Evolutionary conservation across 2,113 vertebrate species (phyloP).

Genomic region (Neomonachus schauinslandi): DNA sequence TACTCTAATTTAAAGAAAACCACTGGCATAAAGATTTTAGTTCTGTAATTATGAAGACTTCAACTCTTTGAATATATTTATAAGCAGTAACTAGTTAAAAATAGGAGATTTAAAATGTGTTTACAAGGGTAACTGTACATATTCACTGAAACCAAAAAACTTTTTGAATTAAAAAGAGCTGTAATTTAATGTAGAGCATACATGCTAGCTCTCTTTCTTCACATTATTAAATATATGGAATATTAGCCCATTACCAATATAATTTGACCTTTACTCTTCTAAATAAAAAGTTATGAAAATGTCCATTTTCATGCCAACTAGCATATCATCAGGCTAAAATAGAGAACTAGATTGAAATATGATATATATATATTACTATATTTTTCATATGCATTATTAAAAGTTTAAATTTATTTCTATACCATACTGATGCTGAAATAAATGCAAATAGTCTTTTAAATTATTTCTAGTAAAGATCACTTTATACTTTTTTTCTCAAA

Average conservation of each 20-base stretch:
- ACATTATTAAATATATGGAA: background rate
- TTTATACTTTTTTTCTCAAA: background rate
- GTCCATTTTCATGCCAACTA: background rate
- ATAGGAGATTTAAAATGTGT: background rate
- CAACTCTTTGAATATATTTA: background rate
- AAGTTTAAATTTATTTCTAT: background rate
- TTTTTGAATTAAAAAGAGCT: background rate
- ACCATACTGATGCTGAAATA: background rate
- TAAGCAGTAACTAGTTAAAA: background rate
- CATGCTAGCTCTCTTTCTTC: background rate
- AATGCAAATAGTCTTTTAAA: background rate
- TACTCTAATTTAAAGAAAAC: background rate
- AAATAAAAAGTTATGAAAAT: conserved; percentile 1
- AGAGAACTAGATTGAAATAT: background rate
- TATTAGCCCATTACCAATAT: background rate
- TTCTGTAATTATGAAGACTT: background rate
- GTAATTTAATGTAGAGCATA: background rate
- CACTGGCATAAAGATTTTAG: background rate
- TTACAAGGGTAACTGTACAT: background rate
- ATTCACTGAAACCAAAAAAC: background rate
- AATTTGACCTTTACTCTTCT: background rate
- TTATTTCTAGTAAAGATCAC: background rate
- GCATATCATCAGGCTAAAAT: background rate
- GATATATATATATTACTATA: background rate
- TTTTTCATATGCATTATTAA: background rate